Evolutionary conservation across 2,113 vertebrate genomes (phyloP).

Genomic region (Mobula birostris): DNA sequence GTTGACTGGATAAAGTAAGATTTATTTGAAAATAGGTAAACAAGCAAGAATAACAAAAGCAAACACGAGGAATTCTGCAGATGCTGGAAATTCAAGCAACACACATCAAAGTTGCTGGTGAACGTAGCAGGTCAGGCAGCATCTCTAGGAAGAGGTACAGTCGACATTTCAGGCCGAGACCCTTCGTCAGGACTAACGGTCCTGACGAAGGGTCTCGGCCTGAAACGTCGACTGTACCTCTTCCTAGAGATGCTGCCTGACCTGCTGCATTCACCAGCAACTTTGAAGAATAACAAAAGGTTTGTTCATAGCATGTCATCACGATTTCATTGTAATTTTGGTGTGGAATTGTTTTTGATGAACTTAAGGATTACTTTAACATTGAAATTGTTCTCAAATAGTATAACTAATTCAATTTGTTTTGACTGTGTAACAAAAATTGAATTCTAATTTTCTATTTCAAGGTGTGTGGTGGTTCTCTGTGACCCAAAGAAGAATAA

Average conservation of each 20-base stretch:
- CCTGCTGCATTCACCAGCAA: too few relatives aligned
- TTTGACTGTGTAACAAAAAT: background rate
- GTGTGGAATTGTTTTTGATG: background rate
- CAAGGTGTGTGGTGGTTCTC: conserved; percentile 75
- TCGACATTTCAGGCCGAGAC: too few relatives aligned
- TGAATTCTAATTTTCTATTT: background rate
- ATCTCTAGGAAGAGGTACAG: too few relatives aligned
- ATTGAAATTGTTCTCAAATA: background rate
- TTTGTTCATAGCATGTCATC: background rate
- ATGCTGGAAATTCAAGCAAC: too few relatives aligned
- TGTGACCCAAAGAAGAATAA: conserved; percentile 66
- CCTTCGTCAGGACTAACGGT: too few relatives aligned
- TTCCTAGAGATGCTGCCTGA: too few relatives aligned
- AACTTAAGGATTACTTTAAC: background rate
- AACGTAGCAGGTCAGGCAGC: too few relatives aligned
- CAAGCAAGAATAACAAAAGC: background rate
- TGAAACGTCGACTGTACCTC: too few relatives aligned
- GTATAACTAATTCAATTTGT: background rate
- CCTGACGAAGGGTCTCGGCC: too few relatives aligned
- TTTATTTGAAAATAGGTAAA: background rate
- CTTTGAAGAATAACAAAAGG: background rate
- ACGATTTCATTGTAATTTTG: background rate
- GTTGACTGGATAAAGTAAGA: too few relatives aligned
- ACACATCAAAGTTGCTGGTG: too few relatives aligned
- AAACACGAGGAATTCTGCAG: too few relatives aligned